Evolutionary conservation across 1,140 invertebrate species (phyloP).

Genomic region (Diploscapter pachys): DNA sequence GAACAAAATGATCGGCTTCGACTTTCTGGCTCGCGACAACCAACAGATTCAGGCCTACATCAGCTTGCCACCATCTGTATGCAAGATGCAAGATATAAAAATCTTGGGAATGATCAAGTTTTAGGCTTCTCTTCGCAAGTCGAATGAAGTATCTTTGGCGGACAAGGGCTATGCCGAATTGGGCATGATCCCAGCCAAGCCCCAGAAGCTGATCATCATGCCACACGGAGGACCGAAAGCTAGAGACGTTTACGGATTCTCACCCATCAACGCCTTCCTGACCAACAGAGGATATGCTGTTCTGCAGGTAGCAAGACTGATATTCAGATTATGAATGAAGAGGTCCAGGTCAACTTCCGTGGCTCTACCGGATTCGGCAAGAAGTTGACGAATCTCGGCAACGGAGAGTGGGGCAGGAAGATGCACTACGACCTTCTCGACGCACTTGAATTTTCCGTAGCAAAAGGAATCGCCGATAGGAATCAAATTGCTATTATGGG

Average conservation of each 20-base stretch:
- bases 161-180: constrained; percentile 46
- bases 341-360: constrained; percentile 54
- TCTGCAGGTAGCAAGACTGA: constrained; percentile 42
- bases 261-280: constrained; percentile 51
- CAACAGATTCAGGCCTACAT: constrained; percentile 53
- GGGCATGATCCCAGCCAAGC: constrained; percentile 47
- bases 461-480: constrained; percentile 50
- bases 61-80: constrained; percentile 50
- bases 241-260: constrained; percentile 54
- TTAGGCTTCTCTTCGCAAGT: constrained; percentile 37
- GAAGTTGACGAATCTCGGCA: constrained; percentile 53
- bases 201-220: constrained; percentile 55
- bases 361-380: constrained; percentile 56
- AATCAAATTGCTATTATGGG: constrained; percentile 54
- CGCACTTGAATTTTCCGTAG: constrained; percentile 52
- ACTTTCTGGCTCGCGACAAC: constrained; percentile 54
- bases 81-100: not conserved
- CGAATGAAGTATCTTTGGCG: constrained; percentile 43
- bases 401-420: constrained; percentile 58
- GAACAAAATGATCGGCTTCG: constrained; percentile 54
- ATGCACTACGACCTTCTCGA: constrained; percentile 58
- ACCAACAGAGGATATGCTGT: constrained; percentile 57
- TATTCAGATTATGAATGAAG: constrained; percentile 2
- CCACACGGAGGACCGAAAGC: constrained; percentile 58
- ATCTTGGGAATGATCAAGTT: not conserved